Evolutionary conservation across 2,113 vertebrate genomes (phyloP), one percentile per base, ranked within the genome.

Genomic region (Chlorodrepanis virens): DNA sequence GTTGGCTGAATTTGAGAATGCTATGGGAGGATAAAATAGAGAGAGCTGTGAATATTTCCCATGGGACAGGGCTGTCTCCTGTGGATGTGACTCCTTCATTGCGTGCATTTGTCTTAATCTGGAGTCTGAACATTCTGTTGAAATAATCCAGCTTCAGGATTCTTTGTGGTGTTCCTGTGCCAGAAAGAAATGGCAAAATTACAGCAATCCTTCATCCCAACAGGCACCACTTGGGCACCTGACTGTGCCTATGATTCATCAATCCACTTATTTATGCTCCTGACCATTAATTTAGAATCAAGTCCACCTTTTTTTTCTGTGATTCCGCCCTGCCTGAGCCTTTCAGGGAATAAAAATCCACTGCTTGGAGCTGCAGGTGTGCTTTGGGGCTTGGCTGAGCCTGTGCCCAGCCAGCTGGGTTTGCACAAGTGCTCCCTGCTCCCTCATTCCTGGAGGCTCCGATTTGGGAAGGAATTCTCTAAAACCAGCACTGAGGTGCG

Each of bases 171-270:
- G 18, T 19, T 84, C 84, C 65, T 61, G 28, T 54, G 76, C 10
- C 4, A 71, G 44, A 78, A 16, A 17, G 6, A 37, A 80, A 57
- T 29, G 29, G 11, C 20, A 83, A 83, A 71, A 83, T 33, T 27
- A 3, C 19, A 19, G 3, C 21, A 70, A 54, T 4, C 1, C 8
- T 78, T 84, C 59, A 44, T 14, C 4, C 14, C 3, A 4, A 3
- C 15, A 52, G 24, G 42, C 29, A 39, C 14, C 37, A 53, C 28
- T 60, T 40, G 59, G 77, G 47, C 24, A 56, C 18, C 18, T 72
- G 44, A 37, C 53, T 40, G n/a, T 12, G 28, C 22, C 16, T 28
- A 12, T 0, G 0, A 21, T 72, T 83, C 65, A 79, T 10, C n/a
- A 49, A 50, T 21, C 4, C 1, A 0, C 37, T 49, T 50, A 68